Conservation (phyloP, 2,888 invertebrate genomes). For the Schrankia costaestrigalis region DNA sequence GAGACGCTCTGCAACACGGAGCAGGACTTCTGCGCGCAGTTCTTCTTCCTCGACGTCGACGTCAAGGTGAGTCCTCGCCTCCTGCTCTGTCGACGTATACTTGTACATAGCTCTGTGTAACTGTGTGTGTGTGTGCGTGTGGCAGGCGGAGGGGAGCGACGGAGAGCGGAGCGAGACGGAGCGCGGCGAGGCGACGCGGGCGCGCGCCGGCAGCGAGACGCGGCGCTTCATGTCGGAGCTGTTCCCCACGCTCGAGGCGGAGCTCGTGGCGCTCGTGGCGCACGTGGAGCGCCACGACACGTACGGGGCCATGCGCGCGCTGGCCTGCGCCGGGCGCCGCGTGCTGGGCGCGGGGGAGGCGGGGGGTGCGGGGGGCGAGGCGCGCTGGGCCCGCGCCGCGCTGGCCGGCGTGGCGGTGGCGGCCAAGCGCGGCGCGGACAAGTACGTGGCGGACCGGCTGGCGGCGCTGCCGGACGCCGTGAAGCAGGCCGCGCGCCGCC, state of each 20-base stretch:
- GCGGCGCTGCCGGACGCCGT: conserved; percentile 89
- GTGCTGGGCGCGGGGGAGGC: conserved; percentile 91
- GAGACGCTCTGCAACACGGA: conserved; percentile 96
- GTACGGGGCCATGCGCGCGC: conserved; percentile 95
- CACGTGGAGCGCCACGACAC: conserved; percentile 93
- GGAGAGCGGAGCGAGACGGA: conserved; percentile 27
- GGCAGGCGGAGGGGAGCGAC: conserved; percentile 36
- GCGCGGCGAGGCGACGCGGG: conserved; percentile 28
- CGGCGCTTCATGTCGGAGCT: conserved; percentile 93
- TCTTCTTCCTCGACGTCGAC: conserved; percentile 89
- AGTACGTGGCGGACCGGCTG: too few species aligned
- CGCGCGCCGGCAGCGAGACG: conserved; percentile 78
- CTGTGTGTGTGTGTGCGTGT: background rate
- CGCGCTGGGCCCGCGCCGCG: conserved; percentile 81
- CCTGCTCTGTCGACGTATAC: background rate
- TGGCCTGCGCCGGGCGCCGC: conserved; percentile 95
- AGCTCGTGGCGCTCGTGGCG: conserved; percentile 91
- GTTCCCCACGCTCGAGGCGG: conserved; percentile 93
- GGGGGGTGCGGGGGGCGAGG: conserved; percentile 15
- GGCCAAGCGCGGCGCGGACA: conserved; percentile 86
- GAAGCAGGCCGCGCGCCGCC: conserved; percentile 25
- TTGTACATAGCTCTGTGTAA: too few species aligned
- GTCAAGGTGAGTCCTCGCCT: conserved; percentile 41
- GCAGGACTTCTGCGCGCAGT: conserved; percentile 95
- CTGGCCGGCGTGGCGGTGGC: conserved; percentile 63